Conservation (phyloP, 2,888 invertebrate species). For the Eulithis prunata region DNA sequence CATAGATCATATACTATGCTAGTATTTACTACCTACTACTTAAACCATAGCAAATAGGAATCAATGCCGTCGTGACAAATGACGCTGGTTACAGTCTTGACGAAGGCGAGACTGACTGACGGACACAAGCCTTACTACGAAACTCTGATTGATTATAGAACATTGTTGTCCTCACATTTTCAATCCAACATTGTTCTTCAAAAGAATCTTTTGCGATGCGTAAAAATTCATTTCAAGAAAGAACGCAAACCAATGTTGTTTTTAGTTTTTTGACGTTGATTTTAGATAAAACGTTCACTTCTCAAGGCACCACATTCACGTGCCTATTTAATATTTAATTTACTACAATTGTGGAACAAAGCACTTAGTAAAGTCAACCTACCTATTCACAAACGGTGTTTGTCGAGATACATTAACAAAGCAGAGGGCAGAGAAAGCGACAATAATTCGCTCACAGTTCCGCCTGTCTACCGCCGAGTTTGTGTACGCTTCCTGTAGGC, state of each 20-base stretch:
- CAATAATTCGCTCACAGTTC: slow-evolving; percentile 42
- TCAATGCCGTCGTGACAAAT: slow-evolving; percentile 64
- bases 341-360: not conserved
- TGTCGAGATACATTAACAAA: slow-evolving; percentile 33
- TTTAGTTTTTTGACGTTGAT: no score
- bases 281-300: no score
- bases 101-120: slow-evolving; percentile 37
- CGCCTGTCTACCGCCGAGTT: slow-evolving; percentile 31
- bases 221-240: no score
- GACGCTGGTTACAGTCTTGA: slow-evolving; percentile 52
- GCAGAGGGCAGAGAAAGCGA: slow-evolving; percentile 33
- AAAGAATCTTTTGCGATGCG: no score
- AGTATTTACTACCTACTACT: no score
- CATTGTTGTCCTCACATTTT: no score
- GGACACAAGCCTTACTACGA: slow-evolving; percentile 23
- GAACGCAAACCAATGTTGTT: no score
- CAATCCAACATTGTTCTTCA: no score
- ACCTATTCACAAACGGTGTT: slow-evolving; percentile 18
- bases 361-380: not conserved
- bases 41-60: slow-evolving; percentile 45
- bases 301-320: no score
- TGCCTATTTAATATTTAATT: no score
- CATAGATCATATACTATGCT: no score
- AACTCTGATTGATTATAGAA: slow-evolving; percentile 2
- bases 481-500: slow-evolving; percentile 64